Percentiles rank a stretch among this genome's conserved stretches.
These are phyloP conservation scores for Proteles cristata DNA, from an alignment of 2,113 vertebrate species.

Conservation along the genomic window DNA sequence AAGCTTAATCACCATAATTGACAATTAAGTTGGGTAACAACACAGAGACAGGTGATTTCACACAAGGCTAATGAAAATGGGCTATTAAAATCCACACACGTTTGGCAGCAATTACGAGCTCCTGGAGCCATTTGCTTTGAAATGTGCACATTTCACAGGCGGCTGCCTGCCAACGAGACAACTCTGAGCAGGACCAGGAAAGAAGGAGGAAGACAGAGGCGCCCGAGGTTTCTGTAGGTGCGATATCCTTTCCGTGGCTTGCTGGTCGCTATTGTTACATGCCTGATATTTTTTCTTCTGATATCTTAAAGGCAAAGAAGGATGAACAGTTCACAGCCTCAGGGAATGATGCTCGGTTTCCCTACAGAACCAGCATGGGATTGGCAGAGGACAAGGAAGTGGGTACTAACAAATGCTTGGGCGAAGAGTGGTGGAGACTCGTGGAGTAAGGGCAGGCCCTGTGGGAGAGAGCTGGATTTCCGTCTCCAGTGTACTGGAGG, in stretches of 20 bases:
- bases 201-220: background rate
- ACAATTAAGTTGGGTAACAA: slow-evolving; percentile 81
- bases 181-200: slow-evolving; percentile 48
- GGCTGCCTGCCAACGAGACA: slow-evolving; percentile 66
- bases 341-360: background rate
- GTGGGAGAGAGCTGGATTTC: background rate
- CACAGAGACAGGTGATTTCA: slow-evolving; percentile 81
- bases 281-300: background rate
- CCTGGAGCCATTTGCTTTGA: slow-evolving; percentile 70
- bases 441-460: rapidly evolving
- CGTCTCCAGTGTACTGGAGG: background rate
- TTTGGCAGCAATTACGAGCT: slow-evolving; percentile 78
- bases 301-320: slow-evolving; percentile 7
- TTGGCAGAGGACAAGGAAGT: background rate
- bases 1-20: slow-evolving; percentile 80
- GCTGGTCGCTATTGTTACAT: background rate
- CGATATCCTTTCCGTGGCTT: background rate
- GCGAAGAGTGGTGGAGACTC: background rate
- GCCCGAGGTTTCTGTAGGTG: background rate
- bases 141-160: slow-evolving; percentile 74
- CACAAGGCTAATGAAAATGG: slow-evolving; percentile 81
- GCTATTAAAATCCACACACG: slow-evolving; percentile 77
- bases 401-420: background rate
- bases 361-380: background rate
- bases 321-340: background rate